Base-by-base conservation (phyloP, 2,113 vertebrate genomes). In the Oenanthe oenanthe region DNA sequence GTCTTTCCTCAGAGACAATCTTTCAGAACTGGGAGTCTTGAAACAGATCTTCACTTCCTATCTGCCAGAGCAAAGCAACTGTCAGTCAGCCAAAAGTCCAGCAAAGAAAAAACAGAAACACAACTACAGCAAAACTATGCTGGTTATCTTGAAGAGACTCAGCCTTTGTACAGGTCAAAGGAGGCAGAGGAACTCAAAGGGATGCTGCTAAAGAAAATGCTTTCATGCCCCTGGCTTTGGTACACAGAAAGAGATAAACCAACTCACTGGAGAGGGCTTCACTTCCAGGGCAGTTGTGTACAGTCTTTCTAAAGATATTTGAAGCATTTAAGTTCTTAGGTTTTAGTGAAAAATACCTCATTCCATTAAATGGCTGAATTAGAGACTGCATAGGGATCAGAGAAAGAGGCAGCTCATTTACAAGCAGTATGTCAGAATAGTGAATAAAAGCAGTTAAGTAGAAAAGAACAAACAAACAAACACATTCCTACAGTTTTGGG, bases 51-150 rank as follows among this genome's bases (percentile, higher is more conserved):
- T 95, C 62, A 66, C 7, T 60, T 60, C 21, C 8, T 53, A 3
- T 88, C 67, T 86, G 47, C 60, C 29, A 60, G 70, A 66, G 72
- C 29, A 90, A 85, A 88, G 31, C 26, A 67, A 26, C 43, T 54
- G 26, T 65, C 36, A 54, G 60, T 26, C 48, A 89, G 72, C 53
- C 91, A 89, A 43, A 91, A 91, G 36, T 32, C 70, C 62, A 87
- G 42, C 36, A 87, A 90, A 91, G 43, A 10, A 71, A 79, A 88
- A 80, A 63, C 31, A 87, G n/a, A 67, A 91, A 92, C 36, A 88
- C 25, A 76, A 31, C 61, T 53, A 40, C 34, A 77, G 45, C 36
- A 91, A 87, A 92, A 75, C 53, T 87, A 81, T 93, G 78, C 45
- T 76, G 85, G 72, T 88, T 94, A 68, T 75, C 61, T 91, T 72